These are phyloP conservation scores for Gopherus flavomarginatus DNA, from an alignment of 2,113 vertebrate species.

Conservation along the genomic window DNA sequence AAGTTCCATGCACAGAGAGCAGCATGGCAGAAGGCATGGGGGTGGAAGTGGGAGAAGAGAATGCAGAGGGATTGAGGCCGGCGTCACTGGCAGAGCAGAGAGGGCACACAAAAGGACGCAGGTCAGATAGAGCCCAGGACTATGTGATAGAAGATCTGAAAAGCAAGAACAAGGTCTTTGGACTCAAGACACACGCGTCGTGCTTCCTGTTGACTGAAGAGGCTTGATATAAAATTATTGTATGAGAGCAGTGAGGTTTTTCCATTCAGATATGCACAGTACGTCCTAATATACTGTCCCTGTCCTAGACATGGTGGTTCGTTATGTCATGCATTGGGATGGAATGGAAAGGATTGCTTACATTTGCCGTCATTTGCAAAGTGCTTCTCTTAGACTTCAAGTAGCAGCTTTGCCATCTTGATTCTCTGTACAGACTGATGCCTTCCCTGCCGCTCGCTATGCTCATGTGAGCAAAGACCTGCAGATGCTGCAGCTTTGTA, in stretches of 20 bases:
- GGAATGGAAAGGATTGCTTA: neutral
- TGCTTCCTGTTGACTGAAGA: neutral
- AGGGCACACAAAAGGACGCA: neutral
- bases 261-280: neutral
- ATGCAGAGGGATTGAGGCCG: neutral
- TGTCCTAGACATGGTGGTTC: neutral
- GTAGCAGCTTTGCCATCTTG: neutral
- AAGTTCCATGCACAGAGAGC: neutral
- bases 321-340: neutral
- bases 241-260: neutral
- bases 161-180: neutral
- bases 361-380: neutral
- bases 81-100: neutral
- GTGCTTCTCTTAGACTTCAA: neutral
- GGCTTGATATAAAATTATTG: neutral
- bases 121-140: neutral
- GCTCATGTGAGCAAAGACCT: neutral
- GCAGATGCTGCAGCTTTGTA: neutral
- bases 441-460: neutral
- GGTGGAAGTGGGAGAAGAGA: neutral
- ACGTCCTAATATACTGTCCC: neutral
- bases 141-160: neutral
- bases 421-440: neutral
- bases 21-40: neutral
- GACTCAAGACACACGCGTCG: fast-evolving